Conservation (phyloP, 2,113 vertebrate genomes). For the Corvus cornix region DNA sequence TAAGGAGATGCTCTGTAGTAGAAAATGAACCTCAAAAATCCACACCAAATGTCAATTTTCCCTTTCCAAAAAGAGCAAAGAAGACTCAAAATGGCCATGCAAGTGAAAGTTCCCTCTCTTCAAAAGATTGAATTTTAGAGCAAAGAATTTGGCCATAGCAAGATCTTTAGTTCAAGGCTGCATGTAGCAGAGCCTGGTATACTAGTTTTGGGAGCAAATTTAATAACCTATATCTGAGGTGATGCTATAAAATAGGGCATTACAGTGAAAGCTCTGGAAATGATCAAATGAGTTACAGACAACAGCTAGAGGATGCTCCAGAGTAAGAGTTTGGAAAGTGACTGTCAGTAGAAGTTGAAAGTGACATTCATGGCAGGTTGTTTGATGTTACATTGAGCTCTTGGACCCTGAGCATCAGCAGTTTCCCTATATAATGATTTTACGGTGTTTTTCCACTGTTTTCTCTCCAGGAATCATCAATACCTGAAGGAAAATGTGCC, state of each 20-base stretch:
- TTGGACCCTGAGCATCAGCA: neutral
- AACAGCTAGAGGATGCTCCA: neutral
- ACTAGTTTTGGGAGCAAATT: neutral
- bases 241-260: neutral
- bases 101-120: neutral
- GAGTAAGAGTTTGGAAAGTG: neutral
- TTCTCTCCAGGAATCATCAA: neutral
- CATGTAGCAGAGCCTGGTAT: neutral
- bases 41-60: neutral
- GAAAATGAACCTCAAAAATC: neutral
- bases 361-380: neutral
- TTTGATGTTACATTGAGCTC: neutral
- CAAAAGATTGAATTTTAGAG: neutral
- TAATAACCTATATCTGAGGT: neutral
- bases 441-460: neutral
- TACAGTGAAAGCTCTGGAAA: neutral
- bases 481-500: neutral
- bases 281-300: neutral
- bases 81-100: neutral
- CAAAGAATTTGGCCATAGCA: neutral
- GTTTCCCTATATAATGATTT: slow-evolving; percentile 27
- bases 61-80: neutral
- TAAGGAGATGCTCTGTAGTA: neutral
- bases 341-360: neutral
- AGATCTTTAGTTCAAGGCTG: neutral